Base-by-base conservation (phyloP, 2,797 vertebrate species). In the Poeciliopsis gracilis region DNA sequence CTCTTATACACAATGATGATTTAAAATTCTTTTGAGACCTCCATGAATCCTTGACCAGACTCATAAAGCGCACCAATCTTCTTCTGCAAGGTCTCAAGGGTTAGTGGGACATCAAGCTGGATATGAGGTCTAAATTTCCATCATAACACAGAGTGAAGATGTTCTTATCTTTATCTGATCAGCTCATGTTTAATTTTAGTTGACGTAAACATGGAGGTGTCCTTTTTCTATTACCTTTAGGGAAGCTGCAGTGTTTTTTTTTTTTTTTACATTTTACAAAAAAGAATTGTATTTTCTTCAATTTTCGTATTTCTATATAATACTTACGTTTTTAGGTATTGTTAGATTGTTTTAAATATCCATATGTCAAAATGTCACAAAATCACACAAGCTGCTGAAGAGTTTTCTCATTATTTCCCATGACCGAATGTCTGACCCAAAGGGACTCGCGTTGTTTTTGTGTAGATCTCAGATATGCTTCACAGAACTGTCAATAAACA, bases 401-500 rank as follows among this genome's bases (percentile, higher is more conserved):
- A 6, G 16, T 38, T 20, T 38, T 38, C 33, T 66, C 8, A 43
- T n/a, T 28, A 45, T 67, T 67, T 66, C 18, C 20, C 16, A 66
- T 38, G 63, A 41, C 83, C 80, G n/a, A 77, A 36, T 71, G 75
- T 80, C 73, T 61, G 75, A 83, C 76, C 3, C 51, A 76, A n/a
- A 76, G 78, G 28, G 73, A 76, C 15, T 72, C 70, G 78, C 20
- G 3, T 30, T 55, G 25, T 49, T 61, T 28, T 10, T 59, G 18
- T 73, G 67, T n/a, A 41, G 20, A 38, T 70, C 59, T 53, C 18
- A 57, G 16, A 75, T 67, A 75, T 1, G 6, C 25, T 78, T 1
- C 47, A 72, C 78, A 84, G 66, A 47, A 7, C 9, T 55, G 53
- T 74, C 47, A 76, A 82, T 76, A 85, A 77, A 79, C 57, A 55